phyloP scores from a whole-genome alignment of 2,797 vertebrate genomes.

The Phyllotis vaccarum region DNA sequence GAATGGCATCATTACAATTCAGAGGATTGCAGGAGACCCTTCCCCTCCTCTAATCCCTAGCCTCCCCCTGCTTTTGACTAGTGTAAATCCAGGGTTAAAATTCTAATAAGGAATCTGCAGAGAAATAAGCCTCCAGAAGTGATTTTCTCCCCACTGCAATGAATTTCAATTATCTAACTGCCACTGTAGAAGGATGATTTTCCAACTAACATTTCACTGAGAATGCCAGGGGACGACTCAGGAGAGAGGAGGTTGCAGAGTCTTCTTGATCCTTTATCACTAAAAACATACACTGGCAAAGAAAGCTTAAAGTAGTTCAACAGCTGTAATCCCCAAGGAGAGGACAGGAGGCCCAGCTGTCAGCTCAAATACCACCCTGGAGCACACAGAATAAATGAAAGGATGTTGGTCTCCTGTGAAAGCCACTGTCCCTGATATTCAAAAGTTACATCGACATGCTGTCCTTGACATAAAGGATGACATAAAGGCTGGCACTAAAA shows the following conservation, averaged over 20 bases:
- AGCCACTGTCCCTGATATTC: slow-evolving; percentile 25
- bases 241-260: background rate
- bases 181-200: slow-evolving; percentile 38
- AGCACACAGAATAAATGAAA: slow-evolving; percentile 59
- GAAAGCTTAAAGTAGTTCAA: slow-evolving; percentile 67
- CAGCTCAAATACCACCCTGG: slow-evolving; percentile 32
- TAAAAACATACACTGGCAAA: slow-evolving; percentile 22
- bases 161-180: slow-evolving; percentile 70
- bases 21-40: background rate
- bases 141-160: slow-evolving; percentile 35
- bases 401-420: background rate
- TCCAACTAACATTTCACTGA: slow-evolving; percentile 56
- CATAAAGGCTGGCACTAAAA: slow-evolving; percentile 41
- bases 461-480: slow-evolving; percentile 5
- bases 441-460: background rate
- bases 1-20: slow-evolving; percentile 7
- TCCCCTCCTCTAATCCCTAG: background rate
- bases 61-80: background rate
- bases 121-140: slow-evolving; percentile 53
- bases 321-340: slow-evolving; percentile 59
- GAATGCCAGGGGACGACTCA: slow-evolving; percentile 10
- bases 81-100: slow-evolving; percentile 38
- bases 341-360: slow-evolving; percentile 16
- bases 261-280: slow-evolving; percentile 60
- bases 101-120: slow-evolving; percentile 56